Evolutionary conservation across 2,888 invertebrate genomes (phyloP).

Genomic region (Athalia rosae): DNA sequence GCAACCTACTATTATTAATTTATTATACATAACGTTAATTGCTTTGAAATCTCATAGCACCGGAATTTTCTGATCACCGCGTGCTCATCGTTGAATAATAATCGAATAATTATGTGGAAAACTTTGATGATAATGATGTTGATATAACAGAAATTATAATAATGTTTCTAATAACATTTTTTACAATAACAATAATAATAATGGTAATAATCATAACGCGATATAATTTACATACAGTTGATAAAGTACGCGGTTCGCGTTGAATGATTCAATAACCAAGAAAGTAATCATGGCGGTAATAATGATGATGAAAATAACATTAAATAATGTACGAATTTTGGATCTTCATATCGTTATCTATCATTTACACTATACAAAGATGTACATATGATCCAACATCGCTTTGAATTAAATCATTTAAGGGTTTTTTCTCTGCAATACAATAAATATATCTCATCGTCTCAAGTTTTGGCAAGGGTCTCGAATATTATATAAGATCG

Average conservation of each 20-base stretch:
- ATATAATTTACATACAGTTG: no score
- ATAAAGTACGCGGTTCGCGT: no score
- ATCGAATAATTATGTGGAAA: constrained; percentile 8
- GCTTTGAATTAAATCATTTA: constrained; percentile 56
- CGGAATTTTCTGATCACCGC: not conserved
- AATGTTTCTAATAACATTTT: constrained; percentile 17
- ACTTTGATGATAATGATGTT: not conserved
- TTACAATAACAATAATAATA: not conserved
- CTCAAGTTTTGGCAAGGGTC: constrained; percentile 68
- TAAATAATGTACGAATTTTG: not conserved
- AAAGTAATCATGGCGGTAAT: no score
- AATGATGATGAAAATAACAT: no score
- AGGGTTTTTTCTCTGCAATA: constrained; percentile 46
- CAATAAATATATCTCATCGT: constrained; percentile 54
- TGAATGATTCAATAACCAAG: no score
- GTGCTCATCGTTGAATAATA: constrained; percentile 6
- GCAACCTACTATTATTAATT: constrained; percentile 24
- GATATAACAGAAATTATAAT: not conserved
- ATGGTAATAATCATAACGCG: not conserved
- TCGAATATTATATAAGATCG: constrained; percentile 55
- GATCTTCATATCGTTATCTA: constrained; percentile 32
- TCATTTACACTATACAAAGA: constrained; percentile 68
- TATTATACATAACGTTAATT: constrained; percentile 38
- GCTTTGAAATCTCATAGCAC: constrained; percentile 12
- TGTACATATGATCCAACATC: constrained; percentile 68